phyloP scores from a whole-genome alignment of 2,888 invertebrate species.

The Scotopteryx bipunctaria region DNA sequence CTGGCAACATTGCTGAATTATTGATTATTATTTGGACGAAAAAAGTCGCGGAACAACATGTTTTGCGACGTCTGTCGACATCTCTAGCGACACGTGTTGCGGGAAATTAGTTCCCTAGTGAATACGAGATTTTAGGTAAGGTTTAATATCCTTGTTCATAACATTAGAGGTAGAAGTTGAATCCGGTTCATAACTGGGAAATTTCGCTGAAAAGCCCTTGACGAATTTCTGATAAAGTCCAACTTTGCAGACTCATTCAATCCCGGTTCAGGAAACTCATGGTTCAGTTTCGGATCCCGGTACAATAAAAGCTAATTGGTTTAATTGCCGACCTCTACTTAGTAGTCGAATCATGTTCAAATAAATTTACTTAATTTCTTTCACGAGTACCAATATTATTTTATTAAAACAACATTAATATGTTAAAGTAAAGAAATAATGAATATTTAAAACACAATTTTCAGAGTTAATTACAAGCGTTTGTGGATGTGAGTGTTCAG shows the following conservation, averaged over 20 bases:
- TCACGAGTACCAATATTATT: constrained; percentile 17
- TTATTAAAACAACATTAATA: constrained; percentile 16
- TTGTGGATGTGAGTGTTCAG: no score
- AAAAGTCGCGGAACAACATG: no score
- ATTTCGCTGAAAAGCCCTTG: constrained; percentile 1
- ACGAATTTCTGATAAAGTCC: constrained; percentile 4
- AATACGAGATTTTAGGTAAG: no score
- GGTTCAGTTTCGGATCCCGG: constrained; percentile 14
- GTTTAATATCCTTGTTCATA: no score
- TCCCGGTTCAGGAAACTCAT: background rate
- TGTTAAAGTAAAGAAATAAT: background rate
- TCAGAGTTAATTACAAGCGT: background rate
- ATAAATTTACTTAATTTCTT: constrained; percentile 33
- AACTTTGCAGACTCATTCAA: constrained; percentile 7
- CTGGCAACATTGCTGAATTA: no score
- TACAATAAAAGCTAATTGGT: constrained; percentile 25
- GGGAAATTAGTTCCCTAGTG: no score
- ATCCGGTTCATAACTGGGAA: background rate
- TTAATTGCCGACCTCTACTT: constrained; percentile 29
- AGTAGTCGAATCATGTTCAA: constrained; percentile 29
- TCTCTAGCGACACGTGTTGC: no score
- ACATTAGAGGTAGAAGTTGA: background rate
- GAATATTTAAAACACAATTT: background rate
- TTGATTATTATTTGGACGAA: no score
- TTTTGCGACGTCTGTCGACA: no score